Percentiles rank a stretch among this genome's conserved stretches.
Evolutionary conservation across 2,113 vertebrate species (phyloP).

Genomic region (Labeo rohita): DNA sequence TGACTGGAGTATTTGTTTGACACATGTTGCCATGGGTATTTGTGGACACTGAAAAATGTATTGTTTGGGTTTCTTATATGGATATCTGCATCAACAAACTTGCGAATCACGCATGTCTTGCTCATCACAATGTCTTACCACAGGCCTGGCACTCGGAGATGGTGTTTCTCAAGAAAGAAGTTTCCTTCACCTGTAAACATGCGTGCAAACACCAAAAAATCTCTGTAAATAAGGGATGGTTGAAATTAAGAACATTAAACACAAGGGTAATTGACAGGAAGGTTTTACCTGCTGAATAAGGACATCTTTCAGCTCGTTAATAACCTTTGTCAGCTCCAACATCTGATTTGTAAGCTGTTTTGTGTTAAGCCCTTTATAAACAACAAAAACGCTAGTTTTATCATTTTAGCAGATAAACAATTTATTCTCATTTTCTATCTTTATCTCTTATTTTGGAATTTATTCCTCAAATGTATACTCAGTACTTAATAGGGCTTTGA

Average conservation of each 20-base stretch:
- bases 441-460: neutral
- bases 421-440: neutral
- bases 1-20: neutral
- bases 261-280: conserved; percentile 1
- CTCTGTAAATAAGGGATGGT: neutral
- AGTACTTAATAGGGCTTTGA: neutral
- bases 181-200: conserved; percentile 91
- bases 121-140: conserved; percentile 74
- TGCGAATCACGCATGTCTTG: neutral
- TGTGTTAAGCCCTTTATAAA: conserved; percentile 85
- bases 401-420: neutral
- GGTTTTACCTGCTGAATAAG: conserved; percentile 93
- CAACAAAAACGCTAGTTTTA: neutral
- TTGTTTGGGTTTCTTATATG: neutral
- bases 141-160: conserved; percentile 97
- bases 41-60: neutral
- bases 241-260: conserved; percentile 27
- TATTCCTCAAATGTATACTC: neutral
- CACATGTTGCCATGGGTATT: neutral
- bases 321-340: conserved; percentile 92
- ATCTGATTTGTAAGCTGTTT: conserved; percentile 93
- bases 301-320: conserved; percentile 95
- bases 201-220: conserved; percentile 49
- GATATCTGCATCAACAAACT: conserved; percentile 14
- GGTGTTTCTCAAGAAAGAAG: conserved; percentile 93